Evolutionary conservation across 1,140 invertebrate species (phyloP).

Genomic region (Metopolophium dirhodum): DNA sequence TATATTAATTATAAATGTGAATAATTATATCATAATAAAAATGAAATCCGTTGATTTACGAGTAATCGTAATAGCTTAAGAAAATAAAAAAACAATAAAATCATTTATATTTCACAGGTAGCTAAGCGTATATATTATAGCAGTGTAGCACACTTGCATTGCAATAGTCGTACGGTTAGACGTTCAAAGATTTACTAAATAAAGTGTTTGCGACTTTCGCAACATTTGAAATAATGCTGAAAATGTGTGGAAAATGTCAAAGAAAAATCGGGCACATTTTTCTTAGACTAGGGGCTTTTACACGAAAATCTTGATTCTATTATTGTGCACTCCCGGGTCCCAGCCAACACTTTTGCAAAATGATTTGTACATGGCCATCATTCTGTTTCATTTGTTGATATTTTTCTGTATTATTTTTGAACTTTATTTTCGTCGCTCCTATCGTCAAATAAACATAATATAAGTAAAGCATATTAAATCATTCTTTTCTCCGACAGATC

Average conservation of each 20-base stretch:
- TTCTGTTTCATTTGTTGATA: neutral
- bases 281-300: neutral
- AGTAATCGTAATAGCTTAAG: neutral
- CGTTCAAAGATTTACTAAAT: neutral
- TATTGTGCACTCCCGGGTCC: neutral
- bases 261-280: constrained; percentile 1
- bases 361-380: neutral
- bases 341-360: neutral
- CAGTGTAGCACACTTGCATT: neutral
- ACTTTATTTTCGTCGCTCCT: neutral
- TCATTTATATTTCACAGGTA: neutral
- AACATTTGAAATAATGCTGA: neutral
- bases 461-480: neutral
- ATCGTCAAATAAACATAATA: neutral
- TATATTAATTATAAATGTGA: neutral
- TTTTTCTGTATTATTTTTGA: neutral
- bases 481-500: neutral
- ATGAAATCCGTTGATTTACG: neutral
- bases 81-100: neutral
- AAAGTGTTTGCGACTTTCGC: neutral
- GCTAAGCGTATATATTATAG: neutral
- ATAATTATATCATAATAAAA: neutral
- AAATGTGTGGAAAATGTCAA: neutral
- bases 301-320: neutral
- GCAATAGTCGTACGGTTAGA: neutral